These are phyloP conservation scores for Paratrypauchen microcephalus DNA, from an alignment of 2,797 vertebrate species.

Conservation along the genomic window DNA sequence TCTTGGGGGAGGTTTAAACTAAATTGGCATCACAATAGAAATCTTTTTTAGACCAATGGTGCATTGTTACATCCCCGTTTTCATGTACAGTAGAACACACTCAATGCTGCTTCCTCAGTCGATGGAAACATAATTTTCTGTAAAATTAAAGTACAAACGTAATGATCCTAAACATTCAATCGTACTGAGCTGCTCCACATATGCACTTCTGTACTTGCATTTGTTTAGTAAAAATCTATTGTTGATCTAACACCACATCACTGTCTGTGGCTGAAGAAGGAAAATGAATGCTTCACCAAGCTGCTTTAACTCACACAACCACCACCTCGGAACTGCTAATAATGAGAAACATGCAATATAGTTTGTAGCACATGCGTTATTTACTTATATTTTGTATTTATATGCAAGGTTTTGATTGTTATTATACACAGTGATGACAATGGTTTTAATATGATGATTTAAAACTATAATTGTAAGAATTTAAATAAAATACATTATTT, in stretches of 20 bases:
- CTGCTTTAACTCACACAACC: constrained; percentile 44
- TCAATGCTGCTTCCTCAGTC: constrained; percentile 7
- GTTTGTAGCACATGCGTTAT: constrained; percentile 23
- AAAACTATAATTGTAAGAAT: not conserved
- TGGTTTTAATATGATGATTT: not conserved
- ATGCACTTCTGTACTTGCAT: constrained; percentile 3
- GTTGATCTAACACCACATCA: constrained; percentile 5
- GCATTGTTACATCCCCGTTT: not conserved
- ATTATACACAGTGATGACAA: not conserved
- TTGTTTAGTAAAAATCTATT: constrained; percentile 4
- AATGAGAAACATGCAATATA: constrained; percentile 4
- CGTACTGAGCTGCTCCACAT: constrained; percentile 23
- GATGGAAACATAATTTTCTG: not conserved
- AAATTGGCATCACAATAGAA: not conserved
- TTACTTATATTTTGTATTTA: not conserved
- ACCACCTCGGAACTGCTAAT: constrained; percentile 14
- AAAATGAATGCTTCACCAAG: constrained; percentile 21
- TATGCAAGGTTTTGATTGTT: not conserved
- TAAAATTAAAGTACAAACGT: too few species aligned
- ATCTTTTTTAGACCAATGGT: not conserved
- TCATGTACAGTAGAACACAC: not conserved
- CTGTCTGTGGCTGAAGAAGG: constrained; percentile 13
- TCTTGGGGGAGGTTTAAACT: not conserved
- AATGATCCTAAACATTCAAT: not conserved
- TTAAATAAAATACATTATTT: not conserved